Conservation (phyloP, 2,113 vertebrate species). For the Cinclus mexicanus region DNA sequence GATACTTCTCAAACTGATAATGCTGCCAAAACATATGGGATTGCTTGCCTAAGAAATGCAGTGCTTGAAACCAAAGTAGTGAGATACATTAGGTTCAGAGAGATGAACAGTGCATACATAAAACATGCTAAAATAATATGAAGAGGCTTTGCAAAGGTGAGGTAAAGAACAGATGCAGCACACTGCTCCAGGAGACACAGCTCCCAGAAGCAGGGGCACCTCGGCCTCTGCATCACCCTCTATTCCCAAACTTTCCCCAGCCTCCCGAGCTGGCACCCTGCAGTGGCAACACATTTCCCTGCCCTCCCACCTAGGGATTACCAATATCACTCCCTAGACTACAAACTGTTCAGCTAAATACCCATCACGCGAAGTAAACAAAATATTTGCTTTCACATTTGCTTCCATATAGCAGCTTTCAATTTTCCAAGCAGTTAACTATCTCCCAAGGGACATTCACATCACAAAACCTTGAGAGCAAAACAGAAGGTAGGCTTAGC, state of each 20-base stretch:
- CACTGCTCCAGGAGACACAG: neutral
- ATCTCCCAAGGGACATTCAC: neutral
- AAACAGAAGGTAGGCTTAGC: neutral
- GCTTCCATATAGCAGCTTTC: neutral
- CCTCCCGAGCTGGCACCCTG: neutral
- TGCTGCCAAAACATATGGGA: neutral
- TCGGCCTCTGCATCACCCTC: neutral
- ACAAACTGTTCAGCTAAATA: neutral
- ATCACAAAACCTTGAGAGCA: neutral
- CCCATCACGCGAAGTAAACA: neutral
- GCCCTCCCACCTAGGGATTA: neutral
- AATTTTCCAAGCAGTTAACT: neutral
- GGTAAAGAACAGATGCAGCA: neutral
- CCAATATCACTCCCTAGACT: neutral
- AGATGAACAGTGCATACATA: neutral
- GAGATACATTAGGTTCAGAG: neutral
- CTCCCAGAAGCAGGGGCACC: neutral
- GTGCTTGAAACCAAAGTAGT: neutral
- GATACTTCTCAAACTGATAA: neutral
- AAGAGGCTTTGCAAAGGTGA: neutral
- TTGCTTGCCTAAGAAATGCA: neutral
- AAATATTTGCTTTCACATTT: neutral
- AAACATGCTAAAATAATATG: neutral
- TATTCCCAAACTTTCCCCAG: neutral
- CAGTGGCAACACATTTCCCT: neutral